phyloP scores from a whole-genome alignment of 2,888 invertebrate genomes.

The Eudasyphora cyanicolor region DNA sequence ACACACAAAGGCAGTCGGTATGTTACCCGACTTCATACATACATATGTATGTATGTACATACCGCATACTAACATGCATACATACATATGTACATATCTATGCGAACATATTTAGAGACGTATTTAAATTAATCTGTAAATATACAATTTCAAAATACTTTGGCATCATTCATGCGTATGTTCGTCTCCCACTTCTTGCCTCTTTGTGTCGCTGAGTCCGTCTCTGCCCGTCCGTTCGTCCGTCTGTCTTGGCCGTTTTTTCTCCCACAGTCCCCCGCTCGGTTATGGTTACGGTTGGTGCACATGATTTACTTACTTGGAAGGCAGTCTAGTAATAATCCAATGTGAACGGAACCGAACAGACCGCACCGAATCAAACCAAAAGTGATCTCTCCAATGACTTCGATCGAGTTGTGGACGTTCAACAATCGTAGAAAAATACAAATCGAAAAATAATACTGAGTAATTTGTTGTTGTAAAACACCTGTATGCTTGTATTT shows the following conservation, averaged over 20 bases:
- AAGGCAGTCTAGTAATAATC: neutral
- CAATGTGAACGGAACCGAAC: no score
- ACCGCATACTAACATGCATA: neutral
- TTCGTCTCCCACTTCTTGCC: neutral
- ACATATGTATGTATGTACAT: neutral
- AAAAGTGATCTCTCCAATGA: constrained; percentile 54
- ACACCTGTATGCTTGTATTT: neutral
- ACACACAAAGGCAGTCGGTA: neutral
- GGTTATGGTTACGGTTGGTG: neutral
- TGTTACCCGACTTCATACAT: neutral
- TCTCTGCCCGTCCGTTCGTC: neutral
- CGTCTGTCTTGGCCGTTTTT: neutral
- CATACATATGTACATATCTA: neutral
- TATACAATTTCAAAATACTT: constrained; percentile 50
- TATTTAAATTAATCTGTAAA: constrained; percentile 25
- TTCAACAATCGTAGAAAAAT: neutral
- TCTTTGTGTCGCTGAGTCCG: neutral
- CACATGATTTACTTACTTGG: neutral
- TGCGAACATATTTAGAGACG: no score
- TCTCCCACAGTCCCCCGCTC: neutral
- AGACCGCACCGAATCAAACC: no score
- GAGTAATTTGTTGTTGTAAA: neutral
- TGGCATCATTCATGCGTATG: constrained; percentile 41
- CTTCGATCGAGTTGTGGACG: constrained; percentile 45
- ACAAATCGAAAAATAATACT: neutral